Percentiles rank a stretch among this genome's conserved stretches.
These are phyloP conservation scores for Drosophila mettleri DNA, from an alignment of 2,888 invertebrate species.

Conservation along the genomic window DNA sequence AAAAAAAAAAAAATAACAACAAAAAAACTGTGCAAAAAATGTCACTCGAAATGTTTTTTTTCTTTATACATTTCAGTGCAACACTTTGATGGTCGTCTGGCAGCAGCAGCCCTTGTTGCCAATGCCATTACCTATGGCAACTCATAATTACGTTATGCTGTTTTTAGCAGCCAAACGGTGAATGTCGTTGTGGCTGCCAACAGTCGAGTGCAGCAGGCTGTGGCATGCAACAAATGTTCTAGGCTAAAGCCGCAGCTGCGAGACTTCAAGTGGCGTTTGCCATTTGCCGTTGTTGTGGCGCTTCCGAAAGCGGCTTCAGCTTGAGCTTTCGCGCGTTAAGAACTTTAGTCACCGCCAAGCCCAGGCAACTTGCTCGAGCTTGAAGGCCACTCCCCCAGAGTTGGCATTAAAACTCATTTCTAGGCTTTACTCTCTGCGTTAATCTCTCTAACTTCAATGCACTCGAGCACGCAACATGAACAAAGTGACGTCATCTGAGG, in stretches of 20 bases:
- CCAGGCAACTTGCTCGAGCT: constrained; percentile 17
- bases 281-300: constrained; percentile 32
- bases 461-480: constrained; percentile 1
- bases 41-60: constrained; percentile 66
- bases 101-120: constrained; percentile 23
- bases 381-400: constrained; percentile 38
- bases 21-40: constrained; percentile 38
- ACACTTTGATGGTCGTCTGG: constrained; percentile 63
- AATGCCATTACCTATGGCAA: constrained; percentile 53
- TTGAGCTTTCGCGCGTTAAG: constrained; percentile 55
- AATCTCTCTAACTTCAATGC: constrained; percentile 7
- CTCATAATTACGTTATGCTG: constrained; percentile 69
- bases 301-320: constrained; percentile 35
- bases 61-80: constrained; percentile 54
- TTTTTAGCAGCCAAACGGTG: constrained; percentile 70
- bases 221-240: constrained; percentile 54
- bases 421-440: constrained; percentile 27
- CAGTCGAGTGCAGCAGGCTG: constrained; percentile 41
- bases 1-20: constrained; percentile 11
- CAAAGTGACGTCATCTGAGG: neutral
- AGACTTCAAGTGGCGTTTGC: constrained; percentile 34
- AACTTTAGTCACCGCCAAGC: constrained; percentile 39
- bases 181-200: constrained; percentile 26
- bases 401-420: constrained; percentile 44
- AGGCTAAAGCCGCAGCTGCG: constrained; percentile 54